Evolutionary conservation across 2,888 invertebrate species (phyloP).

Genomic region (Drosophila birchii): DNA sequence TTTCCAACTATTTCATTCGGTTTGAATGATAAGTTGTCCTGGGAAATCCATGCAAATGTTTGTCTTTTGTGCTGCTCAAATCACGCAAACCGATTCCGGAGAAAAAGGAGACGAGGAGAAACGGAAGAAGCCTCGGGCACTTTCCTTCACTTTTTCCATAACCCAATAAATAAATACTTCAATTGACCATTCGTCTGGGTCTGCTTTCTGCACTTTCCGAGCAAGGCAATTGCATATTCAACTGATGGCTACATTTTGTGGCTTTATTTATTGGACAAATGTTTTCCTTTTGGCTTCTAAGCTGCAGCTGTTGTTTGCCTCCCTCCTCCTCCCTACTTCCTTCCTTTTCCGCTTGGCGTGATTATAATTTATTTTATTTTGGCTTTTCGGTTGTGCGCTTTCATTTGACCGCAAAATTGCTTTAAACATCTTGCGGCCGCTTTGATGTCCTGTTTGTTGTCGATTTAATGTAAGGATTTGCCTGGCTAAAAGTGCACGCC

Average conservation of each 20-base stretch:
- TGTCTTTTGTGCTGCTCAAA: conserved; percentile 20
- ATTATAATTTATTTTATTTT: conserved; percentile 22
- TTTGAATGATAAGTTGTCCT: conserved; percentile 8
- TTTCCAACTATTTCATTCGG: conserved; percentile 1
- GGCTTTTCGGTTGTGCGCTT: conserved; percentile 21
- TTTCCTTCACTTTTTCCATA: conserved; percentile 1
- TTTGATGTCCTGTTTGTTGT: conserved; percentile 28
- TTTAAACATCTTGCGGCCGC: conserved; percentile 24
- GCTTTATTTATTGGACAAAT: conserved; percentile 49
- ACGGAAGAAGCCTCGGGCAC: neutral
- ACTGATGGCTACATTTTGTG: conserved; percentile 25
- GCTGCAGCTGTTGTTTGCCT: conserved; percentile 23
- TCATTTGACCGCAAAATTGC: conserved; percentile 29
- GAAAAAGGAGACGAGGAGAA: neutral
- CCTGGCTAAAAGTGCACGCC: conserved; percentile 6
- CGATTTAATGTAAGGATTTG: conserved; percentile 30
- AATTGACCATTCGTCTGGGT: conserved; percentile 22
- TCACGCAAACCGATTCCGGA: conserved; percentile 9
- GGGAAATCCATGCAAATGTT: conserved; percentile 8
- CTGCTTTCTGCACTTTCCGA: conserved; percentile 28
- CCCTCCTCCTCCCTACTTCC: neutral
- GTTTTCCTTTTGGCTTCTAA: conserved; percentile 38
- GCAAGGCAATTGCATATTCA: conserved; percentile 23
- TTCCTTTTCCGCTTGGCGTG: neutral
- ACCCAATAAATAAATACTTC: conserved; percentile 30